These are phyloP conservation scores for Haliclona indistincta DNA, from an alignment of 37 sponge, comb jelly and placozoan genomes.

Conservation along the genomic window DNA sequence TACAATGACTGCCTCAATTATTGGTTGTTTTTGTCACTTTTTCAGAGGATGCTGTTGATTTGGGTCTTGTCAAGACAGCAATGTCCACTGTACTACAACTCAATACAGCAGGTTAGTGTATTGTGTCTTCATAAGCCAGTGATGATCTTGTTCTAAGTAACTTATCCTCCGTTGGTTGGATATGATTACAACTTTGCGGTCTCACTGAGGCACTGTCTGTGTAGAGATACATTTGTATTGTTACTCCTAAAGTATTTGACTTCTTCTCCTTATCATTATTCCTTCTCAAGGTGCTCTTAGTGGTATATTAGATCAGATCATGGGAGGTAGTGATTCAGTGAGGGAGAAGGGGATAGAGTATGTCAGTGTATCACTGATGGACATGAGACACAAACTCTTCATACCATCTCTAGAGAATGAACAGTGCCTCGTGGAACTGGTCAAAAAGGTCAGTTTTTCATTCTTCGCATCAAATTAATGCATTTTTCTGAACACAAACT, in stretches of 20 bases:
- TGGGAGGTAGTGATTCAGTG: slow-evolving; percentile 47
- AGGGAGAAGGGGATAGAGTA: slow-evolving; percentile 62
- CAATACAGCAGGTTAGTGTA: slow-evolving; percentile 6
- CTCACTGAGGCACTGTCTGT: no score
- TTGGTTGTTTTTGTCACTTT: no score
- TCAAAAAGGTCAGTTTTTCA: slow-evolving; percentile 43
- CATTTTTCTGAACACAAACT: no score
- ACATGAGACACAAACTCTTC: slow-evolving; percentile 55
- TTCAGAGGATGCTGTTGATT: slow-evolving; percentile 58
- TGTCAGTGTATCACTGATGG: slow-evolving; percentile 39
- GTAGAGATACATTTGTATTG: no score
- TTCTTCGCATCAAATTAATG: no score
- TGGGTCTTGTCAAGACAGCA: slow-evolving; percentile 54
- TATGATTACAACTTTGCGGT: no score
- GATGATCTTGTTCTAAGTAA: no score
- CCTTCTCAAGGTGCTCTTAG: slow-evolving; percentile 21
- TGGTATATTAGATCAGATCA: slow-evolving; percentile 66
- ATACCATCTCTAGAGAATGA: slow-evolving; percentile 50
- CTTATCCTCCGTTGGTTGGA: no score
- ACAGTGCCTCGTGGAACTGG: slow-evolving; percentile 28
- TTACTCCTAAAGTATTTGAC: not conserved
- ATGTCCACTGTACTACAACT: slow-evolving; percentile 37
- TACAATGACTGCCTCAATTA: no score
- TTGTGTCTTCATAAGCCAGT: no score
- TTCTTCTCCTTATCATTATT: no score